Base-by-base conservation (phyloP, 2,888 invertebrate genomes). In the Embidobia sp. region DNA sequence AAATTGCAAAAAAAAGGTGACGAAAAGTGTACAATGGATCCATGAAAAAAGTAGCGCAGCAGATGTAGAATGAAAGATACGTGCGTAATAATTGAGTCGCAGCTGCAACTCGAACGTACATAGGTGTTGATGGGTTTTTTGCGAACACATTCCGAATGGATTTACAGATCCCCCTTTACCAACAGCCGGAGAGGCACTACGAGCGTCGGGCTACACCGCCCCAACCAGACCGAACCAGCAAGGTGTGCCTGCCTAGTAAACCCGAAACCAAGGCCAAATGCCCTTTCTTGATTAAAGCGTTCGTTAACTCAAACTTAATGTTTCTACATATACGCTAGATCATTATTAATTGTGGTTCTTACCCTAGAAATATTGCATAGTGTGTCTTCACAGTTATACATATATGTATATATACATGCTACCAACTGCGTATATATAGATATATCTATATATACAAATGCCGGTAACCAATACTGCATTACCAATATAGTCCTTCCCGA, bases 161-260 rank as follows among this genome's bases (percentile, higher is more conserved):
- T 89, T 89, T 89, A 90, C 91, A 92, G 92, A 92, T 92, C 89
- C 92, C 92, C 90, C 91, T 92, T 91, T 92, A 92, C 90, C 92
- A 92, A 91, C 91, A 92, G 90, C 91, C 91, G 89, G 90, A 91
- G 90, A 91, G 91, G 87, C 91, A 89, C 89, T 89, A 89, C 89
- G 89, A 89, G 89, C 88, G 89, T 83, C 88, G 89, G 88, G 88
- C 89, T 84, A 88, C 89, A 85, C 89, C 88, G 87, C 88, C 89
- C 87, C 87, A 89, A 88, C 89, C 89, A 88, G 89, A 89, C 88
- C 88, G 89, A 89, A 89, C 88, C 87, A 89, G 89, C 89, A 89
- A 89, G 89, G 89, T 89, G 89, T 89, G 89, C 87, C 88, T 87
- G 88, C 86, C 87, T 87, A 87, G 87, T 87, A 86, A 85, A 83